A percentile compares a stretch with the other conserved stretches of the same genome.
These are phyloP conservation scores for Holothuria scabra DNA, from an alignment of 53 echinoderm and acorn worm species.

Conservation along the genomic window DNA sequence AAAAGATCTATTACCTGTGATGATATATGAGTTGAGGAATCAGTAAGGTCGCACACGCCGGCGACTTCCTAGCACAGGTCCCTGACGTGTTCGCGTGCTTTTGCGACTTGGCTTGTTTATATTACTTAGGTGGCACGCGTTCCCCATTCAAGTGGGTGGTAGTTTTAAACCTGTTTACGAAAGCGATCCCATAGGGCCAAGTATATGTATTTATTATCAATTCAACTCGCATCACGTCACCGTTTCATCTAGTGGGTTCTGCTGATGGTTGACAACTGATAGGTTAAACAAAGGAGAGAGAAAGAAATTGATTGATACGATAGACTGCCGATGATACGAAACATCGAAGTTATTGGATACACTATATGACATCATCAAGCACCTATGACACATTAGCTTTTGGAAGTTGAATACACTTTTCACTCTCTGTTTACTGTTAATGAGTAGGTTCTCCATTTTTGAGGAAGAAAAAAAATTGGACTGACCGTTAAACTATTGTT, in stretches of 20 bases:
- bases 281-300: too few species aligned
- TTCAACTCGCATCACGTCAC: background rate
- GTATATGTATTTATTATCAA: conserved; percentile 14
- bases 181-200: background rate
- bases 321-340: too few species aligned
- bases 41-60: conserved; percentile 31
- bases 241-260: background rate
- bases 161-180: conserved; percentile 33
- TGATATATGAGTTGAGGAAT: conserved; percentile 15
- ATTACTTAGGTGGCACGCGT: conserved; percentile 12
- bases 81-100: background rate
- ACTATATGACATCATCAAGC: too few species aligned
- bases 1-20: background rate
- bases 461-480: too few species aligned
- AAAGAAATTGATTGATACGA: too few species aligned
- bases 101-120: background rate
- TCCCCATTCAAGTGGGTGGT: conserved; percentile 21
- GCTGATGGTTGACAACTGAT: background rate
- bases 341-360: too few species aligned
- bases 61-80: conserved; percentile 1
- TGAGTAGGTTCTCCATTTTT: too few species aligned
- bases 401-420: too few species aligned
- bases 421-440: too few species aligned
- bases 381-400: too few species aligned
- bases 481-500: too few species aligned